Percentiles rank a stretch among this genome's conserved stretches.
These are phyloP conservation scores for Balaeniceps rex DNA, from an alignment of 2,113 vertebrate species.

Conservation along the genomic window DNA sequence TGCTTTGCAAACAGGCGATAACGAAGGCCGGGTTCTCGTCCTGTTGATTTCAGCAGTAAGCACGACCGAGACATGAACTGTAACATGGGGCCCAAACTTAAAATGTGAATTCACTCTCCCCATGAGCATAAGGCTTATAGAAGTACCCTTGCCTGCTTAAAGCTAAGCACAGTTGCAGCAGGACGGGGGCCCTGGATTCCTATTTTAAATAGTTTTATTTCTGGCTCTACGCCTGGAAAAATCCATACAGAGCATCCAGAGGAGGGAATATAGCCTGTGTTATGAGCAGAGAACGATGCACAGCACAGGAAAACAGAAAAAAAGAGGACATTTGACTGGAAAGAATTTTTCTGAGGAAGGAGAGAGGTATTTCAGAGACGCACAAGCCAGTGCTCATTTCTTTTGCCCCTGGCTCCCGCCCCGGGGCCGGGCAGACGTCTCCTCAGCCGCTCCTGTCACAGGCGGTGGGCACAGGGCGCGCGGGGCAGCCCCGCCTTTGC, in stretches of 20 bases:
- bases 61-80: fast-evolving
- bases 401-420: no score
- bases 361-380: not conserved
- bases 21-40: no score
- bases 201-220: not conserved
- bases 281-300: not conserved
- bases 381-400: fast-evolving
- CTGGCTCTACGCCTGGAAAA: not conserved
- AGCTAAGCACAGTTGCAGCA: not conserved
- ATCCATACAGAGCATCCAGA: not conserved
- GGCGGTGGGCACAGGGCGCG: fast-evolving
- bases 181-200: not conserved
- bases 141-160: not conserved
- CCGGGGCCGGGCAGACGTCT: not conserved
- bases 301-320: not conserved
- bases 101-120: no score
- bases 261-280: not conserved
- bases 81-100: fast-evolving
- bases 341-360: not conserved
- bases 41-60: not conserved
- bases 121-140: fast-evolving
- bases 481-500: no score
- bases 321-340: not conserved
- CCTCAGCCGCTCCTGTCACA: not conserved
- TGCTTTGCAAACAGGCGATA: not conserved